Conservation (phyloP, 2,797 vertebrate species). For the Nyctibius grandis region DNA sequence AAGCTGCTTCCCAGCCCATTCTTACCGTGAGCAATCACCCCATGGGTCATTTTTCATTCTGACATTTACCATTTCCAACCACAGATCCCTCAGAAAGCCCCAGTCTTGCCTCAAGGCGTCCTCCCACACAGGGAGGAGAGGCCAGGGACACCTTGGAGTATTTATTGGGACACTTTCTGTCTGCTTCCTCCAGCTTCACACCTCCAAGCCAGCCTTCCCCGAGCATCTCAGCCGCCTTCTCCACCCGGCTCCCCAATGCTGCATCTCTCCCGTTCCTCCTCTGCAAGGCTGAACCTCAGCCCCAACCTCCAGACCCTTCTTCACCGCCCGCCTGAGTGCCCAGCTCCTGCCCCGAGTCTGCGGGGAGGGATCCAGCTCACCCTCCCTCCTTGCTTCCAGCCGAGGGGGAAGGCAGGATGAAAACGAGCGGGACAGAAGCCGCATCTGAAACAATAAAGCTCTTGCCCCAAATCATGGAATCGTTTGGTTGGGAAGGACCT, state of each 20-base stretch:
- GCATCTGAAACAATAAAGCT: not conserved
- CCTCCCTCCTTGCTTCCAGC: not conserved
- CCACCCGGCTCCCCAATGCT: not conserved
- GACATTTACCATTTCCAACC: not conserved
- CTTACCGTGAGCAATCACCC: not conserved
- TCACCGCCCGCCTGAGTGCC: fast-evolving
- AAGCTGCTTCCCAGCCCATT: not conserved
- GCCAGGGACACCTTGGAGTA: not conserved
- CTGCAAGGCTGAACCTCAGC: not conserved
- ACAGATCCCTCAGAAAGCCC: not conserved
- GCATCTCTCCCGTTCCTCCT: not conserved
- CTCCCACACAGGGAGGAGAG: not conserved
- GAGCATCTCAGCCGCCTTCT: not conserved
- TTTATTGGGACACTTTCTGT: not conserved
- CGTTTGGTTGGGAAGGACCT: too few relatives aligned
- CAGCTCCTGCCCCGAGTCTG: not conserved
- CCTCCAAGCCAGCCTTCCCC: not conserved
- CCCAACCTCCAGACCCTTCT: not conserved
- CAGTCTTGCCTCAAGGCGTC: not conserved
- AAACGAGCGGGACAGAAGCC: not conserved
- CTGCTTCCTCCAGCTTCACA: not conserved
- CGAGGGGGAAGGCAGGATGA: not conserved
- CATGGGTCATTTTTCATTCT: not conserved
- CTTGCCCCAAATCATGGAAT: not conserved
- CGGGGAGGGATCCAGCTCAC: not conserved